phyloP scores from a whole-genome alignment of 2,888 invertebrate species.

The Rapana venosa region DNA sequence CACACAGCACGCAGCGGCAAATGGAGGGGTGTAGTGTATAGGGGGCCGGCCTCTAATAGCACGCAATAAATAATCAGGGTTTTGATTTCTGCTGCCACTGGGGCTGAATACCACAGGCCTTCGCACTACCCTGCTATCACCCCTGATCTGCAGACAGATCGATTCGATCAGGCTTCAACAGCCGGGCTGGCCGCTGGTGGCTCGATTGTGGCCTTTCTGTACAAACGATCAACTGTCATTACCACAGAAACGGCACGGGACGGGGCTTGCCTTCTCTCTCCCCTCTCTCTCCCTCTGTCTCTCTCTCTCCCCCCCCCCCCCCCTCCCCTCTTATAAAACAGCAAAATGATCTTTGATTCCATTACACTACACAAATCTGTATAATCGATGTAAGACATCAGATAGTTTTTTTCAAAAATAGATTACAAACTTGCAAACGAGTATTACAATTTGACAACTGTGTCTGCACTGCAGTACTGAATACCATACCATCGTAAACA shows the following conservation, averaged over 20 bases:
- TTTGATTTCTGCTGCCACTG: not conserved
- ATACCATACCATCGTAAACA: too few species aligned
- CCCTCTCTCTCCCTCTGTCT: not conserved
- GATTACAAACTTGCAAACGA: too few species aligned
- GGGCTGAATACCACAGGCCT: too few species aligned
- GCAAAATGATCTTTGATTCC: too few species aligned
- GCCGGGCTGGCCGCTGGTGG: not conserved
- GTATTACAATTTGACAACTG: too few species aligned
- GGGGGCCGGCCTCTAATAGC: not conserved
- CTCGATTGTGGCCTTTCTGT: not conserved
- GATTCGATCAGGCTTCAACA: not conserved
- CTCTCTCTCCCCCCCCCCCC: not conserved
- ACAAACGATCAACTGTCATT: too few species aligned
- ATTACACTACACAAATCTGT: too few species aligned
- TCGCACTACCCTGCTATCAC: not conserved
- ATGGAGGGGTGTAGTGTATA: not conserved
- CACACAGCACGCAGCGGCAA: not conserved
- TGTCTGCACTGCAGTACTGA: too few species aligned
- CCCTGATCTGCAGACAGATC: not conserved
- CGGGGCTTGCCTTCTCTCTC: not conserved
- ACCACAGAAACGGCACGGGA: too few species aligned
- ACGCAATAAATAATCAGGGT: conserved; percentile 26
- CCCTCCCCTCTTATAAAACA: not conserved
- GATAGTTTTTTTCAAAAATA: too few species aligned
- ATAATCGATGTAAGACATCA: too few species aligned